phyloP scores from a whole-genome alignment of 2,113 vertebrate species.

The Oryzias curvinotus region DNA sequence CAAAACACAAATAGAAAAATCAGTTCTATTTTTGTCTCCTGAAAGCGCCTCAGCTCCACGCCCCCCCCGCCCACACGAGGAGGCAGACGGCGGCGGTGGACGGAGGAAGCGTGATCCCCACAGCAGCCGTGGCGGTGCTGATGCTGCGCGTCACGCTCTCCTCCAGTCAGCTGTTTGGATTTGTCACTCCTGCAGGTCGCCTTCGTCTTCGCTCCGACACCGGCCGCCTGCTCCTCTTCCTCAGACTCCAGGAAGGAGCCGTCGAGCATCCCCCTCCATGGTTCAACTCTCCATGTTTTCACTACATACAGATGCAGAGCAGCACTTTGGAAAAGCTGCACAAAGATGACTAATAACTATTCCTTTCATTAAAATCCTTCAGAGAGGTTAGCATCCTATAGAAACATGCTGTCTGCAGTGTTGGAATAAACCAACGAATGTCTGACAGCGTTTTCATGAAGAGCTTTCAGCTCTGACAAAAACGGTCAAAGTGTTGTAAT shows the following conservation, averaged over 20 bases:
- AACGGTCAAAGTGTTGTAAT: too few species aligned
- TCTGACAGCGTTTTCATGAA: too few species aligned
- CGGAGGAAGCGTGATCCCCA: not conserved
- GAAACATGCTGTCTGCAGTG: too few species aligned
- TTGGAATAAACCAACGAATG: too few species aligned
- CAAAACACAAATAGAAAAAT: not conserved
- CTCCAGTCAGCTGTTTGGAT: conserved; percentile 9
- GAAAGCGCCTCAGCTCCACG: not conserved
- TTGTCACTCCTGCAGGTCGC: conserved; percentile 25
- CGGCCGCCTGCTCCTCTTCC: not conserved
- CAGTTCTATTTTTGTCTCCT: not conserved
- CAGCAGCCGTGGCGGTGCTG: not conserved
- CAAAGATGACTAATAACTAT: too few species aligned
- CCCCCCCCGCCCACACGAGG: not conserved
- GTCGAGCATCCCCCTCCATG: too few species aligned
- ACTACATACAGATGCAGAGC: too few species aligned
- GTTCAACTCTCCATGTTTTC: too few species aligned
- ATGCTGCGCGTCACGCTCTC: not conserved
- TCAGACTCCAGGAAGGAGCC: not conserved
- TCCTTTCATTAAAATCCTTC: too few species aligned
- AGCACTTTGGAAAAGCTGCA: too few species aligned
- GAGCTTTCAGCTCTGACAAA: too few species aligned
- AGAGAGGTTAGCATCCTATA: too few species aligned
- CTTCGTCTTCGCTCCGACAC: conserved; percentile 23
- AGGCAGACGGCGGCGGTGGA: not conserved